phyloP scores from a whole-genome alignment of 2,113 vertebrate genomes.

The Chunga burmeisteri region DNA sequence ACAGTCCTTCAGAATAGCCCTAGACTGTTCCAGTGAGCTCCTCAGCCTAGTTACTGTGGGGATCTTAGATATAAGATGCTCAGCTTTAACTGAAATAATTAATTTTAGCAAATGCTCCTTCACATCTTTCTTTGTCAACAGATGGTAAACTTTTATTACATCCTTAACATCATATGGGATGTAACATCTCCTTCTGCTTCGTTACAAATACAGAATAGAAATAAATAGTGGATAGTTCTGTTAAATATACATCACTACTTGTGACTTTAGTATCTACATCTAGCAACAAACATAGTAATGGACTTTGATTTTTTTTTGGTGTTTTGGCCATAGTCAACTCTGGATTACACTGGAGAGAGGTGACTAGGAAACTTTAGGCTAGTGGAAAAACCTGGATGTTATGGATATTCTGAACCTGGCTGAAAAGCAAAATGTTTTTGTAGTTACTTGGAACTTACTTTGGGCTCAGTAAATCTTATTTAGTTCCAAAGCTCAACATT shows the following conservation, averaged over 20 bases:
- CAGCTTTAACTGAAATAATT: neutral
- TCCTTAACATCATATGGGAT: slow-evolving; percentile 23
- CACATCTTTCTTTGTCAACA: slow-evolving; percentile 26
- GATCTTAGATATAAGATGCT: neutral
- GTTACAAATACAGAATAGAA: neutral
- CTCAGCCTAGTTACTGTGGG: neutral
- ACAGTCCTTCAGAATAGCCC: neutral
- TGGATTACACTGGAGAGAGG: neutral
- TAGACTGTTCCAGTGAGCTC: neutral
- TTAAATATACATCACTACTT: neutral
- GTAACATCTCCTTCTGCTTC: slow-evolving; percentile 20
- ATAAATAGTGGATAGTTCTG: neutral
- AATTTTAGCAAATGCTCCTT: slow-evolving; percentile 31
- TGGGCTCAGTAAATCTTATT: neutral
- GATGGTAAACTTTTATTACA: slow-evolving; percentile 33
- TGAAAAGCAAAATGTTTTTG: neutral
- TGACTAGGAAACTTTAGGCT: neutral
- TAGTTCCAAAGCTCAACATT: neutral
- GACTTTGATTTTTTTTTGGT: neutral
- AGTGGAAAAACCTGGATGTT: neutral
- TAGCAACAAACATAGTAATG: neutral
- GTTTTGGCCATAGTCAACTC: neutral
- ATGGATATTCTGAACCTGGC: neutral
- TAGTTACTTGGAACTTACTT: neutral
- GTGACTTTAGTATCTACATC: neutral